A percentile compares a stretch with the other conserved stretches of the same genome.
phyloP scores from a whole-genome alignment of 2,113 vertebrate genomes.

The Marcusenius ussheri region DNA sequence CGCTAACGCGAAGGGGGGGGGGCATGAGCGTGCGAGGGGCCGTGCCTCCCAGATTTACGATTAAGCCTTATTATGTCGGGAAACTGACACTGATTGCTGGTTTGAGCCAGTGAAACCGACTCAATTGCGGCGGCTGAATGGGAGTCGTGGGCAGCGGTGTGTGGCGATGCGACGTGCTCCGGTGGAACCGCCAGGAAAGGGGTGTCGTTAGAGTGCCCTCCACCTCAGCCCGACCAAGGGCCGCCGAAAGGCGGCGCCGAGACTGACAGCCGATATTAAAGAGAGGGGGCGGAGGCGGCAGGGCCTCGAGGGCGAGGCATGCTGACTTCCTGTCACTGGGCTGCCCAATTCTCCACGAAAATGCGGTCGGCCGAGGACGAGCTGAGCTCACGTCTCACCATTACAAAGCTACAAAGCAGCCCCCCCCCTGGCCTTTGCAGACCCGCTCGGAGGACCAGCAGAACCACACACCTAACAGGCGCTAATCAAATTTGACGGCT shows the following conservation, averaged over 20 bases:
- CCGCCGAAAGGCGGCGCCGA: slow-evolving; percentile 55
- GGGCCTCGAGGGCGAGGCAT: slow-evolving; percentile 31
- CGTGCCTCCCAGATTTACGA: slow-evolving; percentile 88
- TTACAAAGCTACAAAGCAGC: slow-evolving; percentile 39
- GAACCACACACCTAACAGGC: slow-evolving; percentile 59
- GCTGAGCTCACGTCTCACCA: slow-evolving; percentile 51
- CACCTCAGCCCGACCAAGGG: slow-evolving; percentile 47
- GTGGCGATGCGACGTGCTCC: slow-evolving; percentile 14
- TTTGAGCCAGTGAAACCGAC: slow-evolving; percentile 41
- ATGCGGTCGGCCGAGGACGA: slow-evolving; percentile 55
- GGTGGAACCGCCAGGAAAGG: background rate
- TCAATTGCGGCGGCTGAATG: slow-evolving; percentile 33
- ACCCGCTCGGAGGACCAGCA: slow-evolving; percentile 29
- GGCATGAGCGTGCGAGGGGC: slow-evolving; percentile 78
- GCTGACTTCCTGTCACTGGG: slow-evolving; percentile 45
- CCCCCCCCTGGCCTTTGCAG: slow-evolving; percentile 42
- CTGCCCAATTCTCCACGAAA: slow-evolving; percentile 61
- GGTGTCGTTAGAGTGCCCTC: background rate
- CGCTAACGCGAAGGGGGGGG: slow-evolving; percentile 73
- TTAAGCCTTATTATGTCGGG: slow-evolving; percentile 72
- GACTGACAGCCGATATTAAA: slow-evolving; percentile 58
- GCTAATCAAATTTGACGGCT: slow-evolving; percentile 60
- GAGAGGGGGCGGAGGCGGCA: slow-evolving; percentile 34
- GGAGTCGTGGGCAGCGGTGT: slow-evolving; percentile 5
- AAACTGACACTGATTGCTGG: slow-evolving; percentile 74